Base-by-base conservation (phyloP, 2,113 vertebrate genomes). In the Loxodonta africana region DNA sequence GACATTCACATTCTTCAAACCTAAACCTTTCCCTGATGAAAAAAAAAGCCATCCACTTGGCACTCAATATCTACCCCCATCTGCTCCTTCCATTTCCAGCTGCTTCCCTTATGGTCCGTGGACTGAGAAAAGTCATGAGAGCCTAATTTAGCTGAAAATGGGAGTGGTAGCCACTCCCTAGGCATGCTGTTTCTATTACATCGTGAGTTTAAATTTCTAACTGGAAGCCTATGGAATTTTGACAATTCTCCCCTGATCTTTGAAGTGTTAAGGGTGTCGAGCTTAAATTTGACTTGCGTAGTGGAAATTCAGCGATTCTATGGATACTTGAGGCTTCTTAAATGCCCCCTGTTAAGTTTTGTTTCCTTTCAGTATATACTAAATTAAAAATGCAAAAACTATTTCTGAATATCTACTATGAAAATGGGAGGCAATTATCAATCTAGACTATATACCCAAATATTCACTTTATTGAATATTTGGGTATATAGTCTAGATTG, bases 1-100 rank as follows among this genome's bases (percentile, higher is more conserved):
- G 97, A 98, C 96, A 97, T 97, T 98, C 95, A 90, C 63, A 63
- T 88, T 21, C 71, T 95, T 97, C 80, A 92, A 95, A 89, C 73
- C 48, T 46, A 95, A 96, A 46, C 60, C 95, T 93, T 96, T 91
- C 37, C 53, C n/a, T 65, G 63, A 78, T 73, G n/a, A 90, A 95
- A 46, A 23, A 89, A 92, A 57, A 57, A 97, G 93, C 90, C 25
- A 81, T 65, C 65, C 87, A 90, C 18, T 97, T 97, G 95, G 96
- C 95, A 48, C 2, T 82, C 51, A 74, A 46, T 82, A 62, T 37
- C 53, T 8, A 84, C 63, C 76, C 76, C 84, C 92, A 97, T 95
- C 96, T 98, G 96, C 77, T 97, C 33, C 51, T 97, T 81, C 62
- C 73, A 74, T 93, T 84, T 98, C 96, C 94, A 95, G 94, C 92